A percentile compares a stretch with the other conserved stretches of the same genome.
Evolutionary conservation across 1,140 invertebrate species (phyloP).

Genomic region (Drosophila lini): DNA sequence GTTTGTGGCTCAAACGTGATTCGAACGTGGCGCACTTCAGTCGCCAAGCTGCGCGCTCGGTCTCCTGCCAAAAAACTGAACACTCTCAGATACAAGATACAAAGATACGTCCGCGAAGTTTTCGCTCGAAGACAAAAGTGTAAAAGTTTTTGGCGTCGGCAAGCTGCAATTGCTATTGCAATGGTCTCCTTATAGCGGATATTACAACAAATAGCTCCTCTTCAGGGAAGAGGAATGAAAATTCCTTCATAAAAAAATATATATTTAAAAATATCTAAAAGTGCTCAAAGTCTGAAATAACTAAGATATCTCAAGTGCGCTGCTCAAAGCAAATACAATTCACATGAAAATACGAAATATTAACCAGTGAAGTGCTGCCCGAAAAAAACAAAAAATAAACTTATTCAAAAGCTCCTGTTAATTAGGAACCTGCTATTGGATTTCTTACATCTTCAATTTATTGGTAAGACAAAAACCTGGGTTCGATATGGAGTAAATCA

Average conservation of each 20-base stretch:
- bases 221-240: constrained; percentile 21
- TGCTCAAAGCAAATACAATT: constrained; percentile 55
- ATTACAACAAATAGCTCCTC: constrained; percentile 24
- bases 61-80: constrained; percentile 26
- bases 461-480: constrained; percentile 29
- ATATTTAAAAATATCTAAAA: not conserved
- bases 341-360: constrained; percentile 21
- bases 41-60: constrained; percentile 76
- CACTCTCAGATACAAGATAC: constrained; percentile 25
- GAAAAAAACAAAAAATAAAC: constrained; percentile 8
- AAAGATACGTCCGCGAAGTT: constrained; percentile 35
- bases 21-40: constrained; percentile 79
- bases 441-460: constrained; percentile 23
- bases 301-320: constrained; percentile 29
- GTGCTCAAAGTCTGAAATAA: constrained; percentile 17
- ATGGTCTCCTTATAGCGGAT: constrained; percentile 39
- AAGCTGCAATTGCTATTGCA: constrained; percentile 19
- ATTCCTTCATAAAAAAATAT: not conserved
- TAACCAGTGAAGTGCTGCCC: constrained; percentile 44
- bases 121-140: constrained; percentile 17
- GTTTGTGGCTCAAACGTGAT: constrained; percentile 67
- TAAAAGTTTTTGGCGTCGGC: constrained; percentile 46
- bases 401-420: not conserved
- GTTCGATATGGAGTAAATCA: not conserved
- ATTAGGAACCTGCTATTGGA: constrained; percentile 40